These are phyloP conservation scores for Nowickia ferox DNA, from an alignment of 2,888 invertebrate species.

Conservation along the genomic window DNA sequence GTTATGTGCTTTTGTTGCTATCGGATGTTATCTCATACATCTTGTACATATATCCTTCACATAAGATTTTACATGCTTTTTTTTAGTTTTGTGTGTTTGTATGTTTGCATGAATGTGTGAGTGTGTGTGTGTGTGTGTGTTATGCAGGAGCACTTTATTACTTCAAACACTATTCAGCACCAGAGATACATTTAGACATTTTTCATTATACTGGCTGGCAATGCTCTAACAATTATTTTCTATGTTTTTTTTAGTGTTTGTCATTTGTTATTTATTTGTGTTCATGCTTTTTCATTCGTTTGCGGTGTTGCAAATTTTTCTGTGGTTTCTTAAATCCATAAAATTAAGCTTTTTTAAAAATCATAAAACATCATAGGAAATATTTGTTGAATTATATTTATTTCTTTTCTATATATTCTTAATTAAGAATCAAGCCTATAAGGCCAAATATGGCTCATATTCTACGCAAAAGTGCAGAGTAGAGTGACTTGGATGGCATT, in stretches of 20 bases:
- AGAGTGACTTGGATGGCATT: no score
- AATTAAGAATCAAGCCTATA: no score
- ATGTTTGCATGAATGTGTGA: neutral
- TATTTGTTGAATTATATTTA: neutral
- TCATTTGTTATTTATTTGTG: slow-evolving; percentile 58
- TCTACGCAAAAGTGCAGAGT: no score
- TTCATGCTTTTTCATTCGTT: slow-evolving; percentile 51
- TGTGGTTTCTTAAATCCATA: slow-evolving; percentile 12
- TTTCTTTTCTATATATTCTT: no score
- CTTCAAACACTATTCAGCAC: slow-evolving; percentile 45
- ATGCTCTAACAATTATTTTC: slow-evolving; percentile 51
- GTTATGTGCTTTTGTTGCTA: slow-evolving; percentile 3
- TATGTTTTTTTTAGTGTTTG: slow-evolving; percentile 55
- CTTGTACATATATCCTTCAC: slow-evolving; percentile 45
- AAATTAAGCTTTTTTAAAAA: slow-evolving; percentile 1
- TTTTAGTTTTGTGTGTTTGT: no score
- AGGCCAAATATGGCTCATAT: no score
- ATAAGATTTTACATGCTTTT: neutral
- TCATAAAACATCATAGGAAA: neutral
- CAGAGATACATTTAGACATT: slow-evolving; percentile 56
- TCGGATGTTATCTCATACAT: slow-evolving; percentile 36
- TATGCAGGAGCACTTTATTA: slow-evolving; percentile 52
- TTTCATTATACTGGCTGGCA: slow-evolving; percentile 58
- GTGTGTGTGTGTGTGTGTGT: neutral
- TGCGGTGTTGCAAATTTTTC: slow-evolving; percentile 4